Percentiles rank a stretch among this genome's conserved stretches.
phyloP scores from a whole-genome alignment of 2,797 vertebrate species.

The Carduelis carduelis region DNA sequence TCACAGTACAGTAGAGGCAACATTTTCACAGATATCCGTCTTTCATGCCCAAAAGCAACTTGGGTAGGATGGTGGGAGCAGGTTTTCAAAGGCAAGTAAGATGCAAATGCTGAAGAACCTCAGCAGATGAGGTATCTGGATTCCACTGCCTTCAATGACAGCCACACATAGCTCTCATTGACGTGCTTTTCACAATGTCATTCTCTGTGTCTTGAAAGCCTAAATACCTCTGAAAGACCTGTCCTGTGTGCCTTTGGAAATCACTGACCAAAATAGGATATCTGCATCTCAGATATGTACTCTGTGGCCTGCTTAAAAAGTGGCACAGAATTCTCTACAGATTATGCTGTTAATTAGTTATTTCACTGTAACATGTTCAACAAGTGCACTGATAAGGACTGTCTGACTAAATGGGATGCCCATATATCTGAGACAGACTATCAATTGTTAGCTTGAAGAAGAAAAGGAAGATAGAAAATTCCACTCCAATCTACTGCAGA shows the following conservation, averaged over 20 bases:
- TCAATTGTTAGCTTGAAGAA: background rate
- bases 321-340: slow-evolving; percentile 39
- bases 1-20: background rate
- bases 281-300: background rate
- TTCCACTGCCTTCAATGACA: background rate
- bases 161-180: background rate
- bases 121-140: background rate
- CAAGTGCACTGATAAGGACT: background rate
- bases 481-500: background rate
- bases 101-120: background rate
- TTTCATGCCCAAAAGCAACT: background rate
- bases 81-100: background rate
- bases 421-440: background rate
- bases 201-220: background rate
- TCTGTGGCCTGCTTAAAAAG: slow-evolving; percentile 46
- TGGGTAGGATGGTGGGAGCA: background rate
- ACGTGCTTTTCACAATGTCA: background rate
- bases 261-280: background rate
- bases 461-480: background rate
- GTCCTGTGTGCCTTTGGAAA: slow-evolving; percentile 3
- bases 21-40: background rate
- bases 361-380: slow-evolving; percentile 5
- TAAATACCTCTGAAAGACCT: background rate
- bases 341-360: slow-evolving; percentile 46
- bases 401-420: background rate